These are phyloP conservation scores for Ophthalmolycus amberensis DNA, from an alignment of 2,113 vertebrate species.

Conservation along the genomic window DNA sequence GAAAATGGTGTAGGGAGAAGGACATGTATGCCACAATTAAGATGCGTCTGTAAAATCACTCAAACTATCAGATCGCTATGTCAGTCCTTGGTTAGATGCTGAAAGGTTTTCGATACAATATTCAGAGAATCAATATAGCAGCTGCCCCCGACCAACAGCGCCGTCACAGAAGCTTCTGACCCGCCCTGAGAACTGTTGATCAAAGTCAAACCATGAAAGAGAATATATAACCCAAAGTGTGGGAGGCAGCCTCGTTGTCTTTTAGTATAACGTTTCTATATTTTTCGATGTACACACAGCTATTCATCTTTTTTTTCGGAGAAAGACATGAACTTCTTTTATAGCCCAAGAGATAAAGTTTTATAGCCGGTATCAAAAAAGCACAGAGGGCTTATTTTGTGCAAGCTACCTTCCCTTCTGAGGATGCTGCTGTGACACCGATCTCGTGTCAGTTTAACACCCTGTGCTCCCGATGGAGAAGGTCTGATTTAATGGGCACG, in stretches of 20 bases:
- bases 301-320: neutral
- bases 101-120: too few species aligned
- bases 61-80: neutral
- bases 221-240: too few species aligned
- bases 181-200: too few species aligned
- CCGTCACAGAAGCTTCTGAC: too few species aligned
- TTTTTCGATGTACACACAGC: too few species aligned
- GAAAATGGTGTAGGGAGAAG: neutral
- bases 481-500: slow-evolving; percentile 40
- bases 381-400: slow-evolving; percentile 10
- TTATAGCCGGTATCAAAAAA: neutral
- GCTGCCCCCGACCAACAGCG: too few species aligned
- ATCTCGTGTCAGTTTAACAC: slow-evolving; percentile 47
- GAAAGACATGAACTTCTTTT: neutral
- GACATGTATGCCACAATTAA: neutral
- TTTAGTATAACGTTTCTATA: too few species aligned
- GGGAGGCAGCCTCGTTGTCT: too few species aligned
- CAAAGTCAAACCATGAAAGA: neutral
- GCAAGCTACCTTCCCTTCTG: neutral
- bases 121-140: too few species aligned
- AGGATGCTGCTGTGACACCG: slow-evolving; percentile 23
- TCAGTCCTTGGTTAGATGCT: too few species aligned
- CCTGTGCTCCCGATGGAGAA: slow-evolving; percentile 32
- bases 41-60: neutral
- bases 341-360: neutral